Base-by-base conservation (phyloP, 2,797 vertebrate species). In the Poecilia gillii region DNA sequence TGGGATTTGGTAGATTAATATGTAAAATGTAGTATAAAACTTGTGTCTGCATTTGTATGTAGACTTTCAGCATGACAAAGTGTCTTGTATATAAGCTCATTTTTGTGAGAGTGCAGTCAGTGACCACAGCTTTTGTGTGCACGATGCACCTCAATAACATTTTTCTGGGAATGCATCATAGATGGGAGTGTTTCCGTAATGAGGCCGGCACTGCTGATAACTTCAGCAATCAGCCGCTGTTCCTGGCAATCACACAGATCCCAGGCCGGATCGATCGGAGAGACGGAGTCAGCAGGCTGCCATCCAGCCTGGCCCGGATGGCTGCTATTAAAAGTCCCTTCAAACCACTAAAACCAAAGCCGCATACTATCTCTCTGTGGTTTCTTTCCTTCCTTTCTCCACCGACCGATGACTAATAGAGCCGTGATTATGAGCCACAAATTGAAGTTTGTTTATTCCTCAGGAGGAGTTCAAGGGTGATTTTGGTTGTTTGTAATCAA, bases 211-310 rank as follows among this genome's bases (percentile, higher is more conserved):
- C 80, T 51, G 79, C 84, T 91, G 91, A 91, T 93, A 90, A 91
- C 84, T 83, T 87, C 83, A 89, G 90, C 87, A 92, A 90, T 88
- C 90, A 92, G 81, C 88, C 74, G 76, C 82, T 84, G 55, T 93
- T 91, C 83, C 87, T 86, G 86, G 86, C 86, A 92, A 92, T 92
- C 89, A 87, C 89, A 84, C 73, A 79, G 80, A 81, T 57, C 85
- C 86, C 57, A 47, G 68, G 84, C 82, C 87, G 88, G 91, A 95
- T 94, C 93, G 87, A 94, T 94, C 87, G 77, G 76, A 89, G 85
- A 87, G 89, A 89, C 82, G 71, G 86, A 90, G 85, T 87, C 78
- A 86, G 89, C 84, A 84, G 91, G 93, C 92, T 76, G 84, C 84
- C 87, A 71, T 87, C 91, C 92, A 91, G 92, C 79, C 91, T 41